These are phyloP conservation scores for Tachycineta bicolor DNA, from an alignment of 2,113 vertebrate genomes.

Conservation along the genomic window DNA sequence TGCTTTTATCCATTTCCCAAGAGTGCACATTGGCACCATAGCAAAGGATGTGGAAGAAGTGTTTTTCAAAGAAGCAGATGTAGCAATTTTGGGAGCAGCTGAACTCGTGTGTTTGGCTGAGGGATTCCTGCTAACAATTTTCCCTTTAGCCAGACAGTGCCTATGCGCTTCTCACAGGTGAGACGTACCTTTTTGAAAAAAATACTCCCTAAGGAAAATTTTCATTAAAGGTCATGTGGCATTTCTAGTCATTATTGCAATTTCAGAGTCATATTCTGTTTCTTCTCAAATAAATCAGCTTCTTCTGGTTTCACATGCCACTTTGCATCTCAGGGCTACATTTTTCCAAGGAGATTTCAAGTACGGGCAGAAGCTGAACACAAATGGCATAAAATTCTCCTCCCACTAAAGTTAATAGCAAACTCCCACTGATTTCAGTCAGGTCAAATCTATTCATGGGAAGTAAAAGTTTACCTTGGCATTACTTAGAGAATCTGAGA, in stretches of 20 bases:
- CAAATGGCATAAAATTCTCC: background rate
- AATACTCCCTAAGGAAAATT: background rate
- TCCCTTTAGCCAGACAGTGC: background rate
- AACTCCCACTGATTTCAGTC: background rate
- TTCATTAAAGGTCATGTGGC: background rate
- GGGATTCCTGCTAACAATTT: slow-evolving; percentile 3
- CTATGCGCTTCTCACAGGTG: slow-evolving; percentile 5
- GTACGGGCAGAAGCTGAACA: background rate
- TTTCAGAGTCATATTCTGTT: background rate
- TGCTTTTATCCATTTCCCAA: slow-evolving; percentile 68
- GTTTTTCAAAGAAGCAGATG: slow-evolving; percentile 69
- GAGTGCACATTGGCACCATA: slow-evolving; percentile 34
- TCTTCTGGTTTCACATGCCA: background rate
- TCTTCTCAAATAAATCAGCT: background rate
- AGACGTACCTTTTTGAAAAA: background rate
- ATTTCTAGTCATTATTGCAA: background rate
- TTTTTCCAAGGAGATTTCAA: background rate
- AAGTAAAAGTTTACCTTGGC: background rate
- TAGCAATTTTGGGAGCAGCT: slow-evolving; percentile 39
- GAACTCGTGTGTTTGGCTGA: background rate
- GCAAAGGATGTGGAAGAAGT: slow-evolving; percentile 67
- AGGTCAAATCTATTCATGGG: background rate
- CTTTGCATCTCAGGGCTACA: background rate
- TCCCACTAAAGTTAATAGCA: background rate
- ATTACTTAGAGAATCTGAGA: background rate